phyloP scores from a whole-genome alignment of 2,113 vertebrate genomes.

The Megaleporinus macrocephalus region DNA sequence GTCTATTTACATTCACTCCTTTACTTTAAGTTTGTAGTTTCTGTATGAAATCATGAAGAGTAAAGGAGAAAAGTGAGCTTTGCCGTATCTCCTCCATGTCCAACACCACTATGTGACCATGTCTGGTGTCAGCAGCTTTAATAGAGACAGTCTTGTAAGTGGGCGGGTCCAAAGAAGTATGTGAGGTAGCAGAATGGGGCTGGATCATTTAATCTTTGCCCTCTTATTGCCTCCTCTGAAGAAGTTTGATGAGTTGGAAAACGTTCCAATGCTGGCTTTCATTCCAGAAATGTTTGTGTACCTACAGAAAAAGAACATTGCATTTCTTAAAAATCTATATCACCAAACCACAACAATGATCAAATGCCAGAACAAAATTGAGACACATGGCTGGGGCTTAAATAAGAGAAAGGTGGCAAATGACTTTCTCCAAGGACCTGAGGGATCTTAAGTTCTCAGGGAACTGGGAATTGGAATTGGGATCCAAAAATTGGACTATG shows the following conservation, averaged over 20 bases:
- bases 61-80: background rate
- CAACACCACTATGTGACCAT: slow-evolving; percentile 50
- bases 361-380: no score
- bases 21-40: background rate
- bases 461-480: no score
- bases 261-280: background rate
- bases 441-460: no score
- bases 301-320: slow-evolving; percentile 5
- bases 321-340: background rate
- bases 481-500: no score
- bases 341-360: background rate
- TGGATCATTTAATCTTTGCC: background rate
- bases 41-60: background rate
- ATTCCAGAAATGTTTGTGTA: background rate
- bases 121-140: slow-evolving; percentile 28
- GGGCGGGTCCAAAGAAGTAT: background rate
- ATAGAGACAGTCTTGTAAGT: background rate
- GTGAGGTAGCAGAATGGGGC: background rate
- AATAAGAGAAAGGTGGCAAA: no score
- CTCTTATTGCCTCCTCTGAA: background rate
- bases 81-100: slow-evolving; percentile 9
- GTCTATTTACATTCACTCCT: slow-evolving; percentile 5
- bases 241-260: background rate
- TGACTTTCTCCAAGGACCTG: no score
- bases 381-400: no score